Base-by-base conservation (phyloP, 2,113 vertebrate genomes). In the Melospiza melodia region DNA sequence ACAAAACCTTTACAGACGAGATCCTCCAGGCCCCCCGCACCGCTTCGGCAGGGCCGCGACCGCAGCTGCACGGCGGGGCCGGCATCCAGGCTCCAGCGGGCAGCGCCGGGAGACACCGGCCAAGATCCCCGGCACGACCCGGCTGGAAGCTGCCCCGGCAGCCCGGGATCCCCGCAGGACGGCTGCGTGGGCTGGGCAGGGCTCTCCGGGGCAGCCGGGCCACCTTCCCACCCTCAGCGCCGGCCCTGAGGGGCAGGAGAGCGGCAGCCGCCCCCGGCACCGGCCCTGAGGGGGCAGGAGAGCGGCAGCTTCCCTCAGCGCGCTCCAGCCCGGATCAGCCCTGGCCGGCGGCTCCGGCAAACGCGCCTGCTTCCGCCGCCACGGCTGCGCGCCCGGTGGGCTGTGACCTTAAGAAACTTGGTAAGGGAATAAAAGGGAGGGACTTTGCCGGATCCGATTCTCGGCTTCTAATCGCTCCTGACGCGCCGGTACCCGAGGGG, bases 341-440 rank as follows among this genome's bases (percentile, higher is more conserved):
- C 72, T 19, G 10, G 10, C 33, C 49, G 2, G 48, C 6, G 44
- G 65, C 37, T 49, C 46, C 49, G 33, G 39, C 27, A 37, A 48
- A 13, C 7, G 48, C 37, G 14, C 15, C 67, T 62, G 27, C 33
- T 10, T 15, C 55, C 23, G 11, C 54, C 6, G 44, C 66, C 54
- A 2, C 37, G 61, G 79, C 83, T 41, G 74, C 35, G 74, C 73
- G 44, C 65, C 80, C 15, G 2, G 15, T 72, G 17, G 76, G 86
- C 84, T 67, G 78, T 6, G 77, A 81, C 91, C 92, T 84, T 55
- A 84, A 76, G 66, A 97, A 97, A 96, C 97, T 96, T 97, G 83
- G 71, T 75, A 66, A 59, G 63, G 89, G 93, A 89, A 91, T 80
- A 17, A 31, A 73, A 93, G 65, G 85, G 74, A 93, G 75, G 58